phyloP scores from a whole-genome alignment of 1,140 invertebrate species.

The Lethrus apterus region DNA sequence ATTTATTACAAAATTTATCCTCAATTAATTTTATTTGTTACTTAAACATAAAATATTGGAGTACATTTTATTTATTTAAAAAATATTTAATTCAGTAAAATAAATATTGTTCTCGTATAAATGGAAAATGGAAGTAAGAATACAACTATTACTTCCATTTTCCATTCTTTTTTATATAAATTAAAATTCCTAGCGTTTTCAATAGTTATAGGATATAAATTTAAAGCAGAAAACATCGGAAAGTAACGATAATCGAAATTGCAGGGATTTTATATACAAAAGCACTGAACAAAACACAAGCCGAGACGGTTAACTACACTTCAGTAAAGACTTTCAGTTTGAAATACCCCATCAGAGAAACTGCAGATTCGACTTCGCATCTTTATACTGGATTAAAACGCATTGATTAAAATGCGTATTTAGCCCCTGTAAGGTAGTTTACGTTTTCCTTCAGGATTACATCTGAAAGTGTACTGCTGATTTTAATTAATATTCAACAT shows the following conservation, averaged over 20 bases:
- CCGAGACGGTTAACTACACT: slow-evolving; percentile 18
- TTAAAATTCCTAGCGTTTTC: no score
- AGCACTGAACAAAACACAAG: slow-evolving; percentile 19
- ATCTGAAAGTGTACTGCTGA: slow-evolving; percentile 13
- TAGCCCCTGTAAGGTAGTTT: slow-evolving; percentile 20
- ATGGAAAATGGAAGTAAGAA: no score
- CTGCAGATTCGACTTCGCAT: slow-evolving; percentile 21
- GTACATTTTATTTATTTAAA: no score
- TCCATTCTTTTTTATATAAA: no score
- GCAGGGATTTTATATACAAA: slow-evolving; percentile 20
- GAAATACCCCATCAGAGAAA: slow-evolving; percentile 21
- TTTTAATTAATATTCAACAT: slow-evolving; percentile 24
- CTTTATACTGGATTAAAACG: slow-evolving; percentile 21
- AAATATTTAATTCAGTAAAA: no score
- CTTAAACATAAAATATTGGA: no score
- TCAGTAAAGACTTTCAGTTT: slow-evolving; percentile 22
- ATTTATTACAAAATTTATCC: no score
- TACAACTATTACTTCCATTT: no score
- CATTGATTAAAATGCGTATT: slow-evolving; percentile 27
- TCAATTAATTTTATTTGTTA: no score
- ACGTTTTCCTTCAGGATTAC: slow-evolving; percentile 19
- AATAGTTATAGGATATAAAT: slow-evolving; percentile 6
- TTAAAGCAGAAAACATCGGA: no score
- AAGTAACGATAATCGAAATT: slow-evolving; percentile 19
- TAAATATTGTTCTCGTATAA: no score